Conservation (phyloP, 2,888 invertebrate species). For the Mamestra brassicae region DNA sequence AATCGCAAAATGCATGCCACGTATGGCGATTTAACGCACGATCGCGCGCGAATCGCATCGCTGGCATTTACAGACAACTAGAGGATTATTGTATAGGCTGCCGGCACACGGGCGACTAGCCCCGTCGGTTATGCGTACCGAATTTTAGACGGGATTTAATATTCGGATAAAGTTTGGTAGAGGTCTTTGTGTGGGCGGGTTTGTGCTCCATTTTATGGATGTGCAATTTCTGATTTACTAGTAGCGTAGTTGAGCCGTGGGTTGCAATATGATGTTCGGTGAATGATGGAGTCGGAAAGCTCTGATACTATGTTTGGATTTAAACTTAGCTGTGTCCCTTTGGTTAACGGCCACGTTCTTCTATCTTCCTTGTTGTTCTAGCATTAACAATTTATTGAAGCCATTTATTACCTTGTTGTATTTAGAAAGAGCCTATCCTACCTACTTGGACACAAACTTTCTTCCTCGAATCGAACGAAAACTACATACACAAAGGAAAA, state of each 20-base stretch:
- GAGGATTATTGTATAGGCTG: conserved; percentile 62
- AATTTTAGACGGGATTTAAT: conserved; percentile 60
- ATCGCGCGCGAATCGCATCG: conserved; percentile 58
- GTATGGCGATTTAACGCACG: conserved; percentile 65
- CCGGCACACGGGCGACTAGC: conserved; percentile 54
- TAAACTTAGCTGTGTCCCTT: too few relatives aligned
- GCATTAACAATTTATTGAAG: too few relatives aligned
- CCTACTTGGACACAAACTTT: too few relatives aligned
- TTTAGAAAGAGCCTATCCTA: too few relatives aligned
- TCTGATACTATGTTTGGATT: too few relatives aligned
- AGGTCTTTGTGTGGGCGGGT: conserved; percentile 32
- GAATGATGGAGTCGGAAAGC: too few relatives aligned
- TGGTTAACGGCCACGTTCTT: too few relatives aligned
- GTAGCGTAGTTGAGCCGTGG: background rate
- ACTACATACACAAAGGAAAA: too few relatives aligned
- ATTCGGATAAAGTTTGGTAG: conserved; percentile 40
- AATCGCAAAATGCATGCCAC: conserved; percentile 64
- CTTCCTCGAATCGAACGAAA: too few relatives aligned
- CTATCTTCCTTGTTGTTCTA: too few relatives aligned
- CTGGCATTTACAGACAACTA: conserved; percentile 59
- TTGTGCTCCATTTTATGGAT: conserved; percentile 11
- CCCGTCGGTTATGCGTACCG: conserved; percentile 54
- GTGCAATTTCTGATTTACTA: conserved; percentile 3
- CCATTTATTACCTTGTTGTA: too few relatives aligned
- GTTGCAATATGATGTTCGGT: background rate